These are phyloP conservation scores for Bedellia somnulentella DNA, from an alignment of 2,888 invertebrate genomes.

Conservation along the genomic window DNA sequence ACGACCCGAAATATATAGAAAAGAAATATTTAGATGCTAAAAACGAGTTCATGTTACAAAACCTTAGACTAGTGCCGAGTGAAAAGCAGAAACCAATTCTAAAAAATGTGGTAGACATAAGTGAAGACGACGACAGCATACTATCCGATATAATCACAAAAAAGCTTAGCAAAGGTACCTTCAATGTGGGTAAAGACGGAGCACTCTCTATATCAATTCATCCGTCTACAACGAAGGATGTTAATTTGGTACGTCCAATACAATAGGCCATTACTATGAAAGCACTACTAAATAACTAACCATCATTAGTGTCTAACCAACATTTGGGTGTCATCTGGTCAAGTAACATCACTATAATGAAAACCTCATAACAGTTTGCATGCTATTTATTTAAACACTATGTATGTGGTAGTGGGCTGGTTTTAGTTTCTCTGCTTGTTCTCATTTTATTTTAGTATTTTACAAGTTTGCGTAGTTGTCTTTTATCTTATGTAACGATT, in stretches of 20 bases:
- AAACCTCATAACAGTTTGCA: too few species aligned
- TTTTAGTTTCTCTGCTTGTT: too few species aligned
- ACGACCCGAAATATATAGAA: conserved; percentile 37
- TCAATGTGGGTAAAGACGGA: conserved; percentile 44
- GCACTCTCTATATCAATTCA: conserved; percentile 47
- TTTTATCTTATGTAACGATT: too few species aligned
- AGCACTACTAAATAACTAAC: too few species aligned
- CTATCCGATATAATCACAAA: conserved; percentile 32
- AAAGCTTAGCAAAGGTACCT: conserved; percentile 35
- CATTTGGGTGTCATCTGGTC: too few species aligned
- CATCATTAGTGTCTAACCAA: too few species aligned
- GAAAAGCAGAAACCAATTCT: conserved; percentile 27
- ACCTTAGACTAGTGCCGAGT: conserved; percentile 46
- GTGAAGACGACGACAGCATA: conserved; percentile 34
- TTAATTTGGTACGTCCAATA: conserved; percentile 38
- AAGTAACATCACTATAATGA: too few species aligned
- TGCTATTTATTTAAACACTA: too few species aligned
- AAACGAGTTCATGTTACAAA: conserved; percentile 51
- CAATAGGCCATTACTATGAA: too few species aligned
- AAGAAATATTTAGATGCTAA: conserved; percentile 49
- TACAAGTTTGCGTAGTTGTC: too few species aligned
- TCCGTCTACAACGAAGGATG: conserved; percentile 24
- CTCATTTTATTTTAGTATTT: too few species aligned
- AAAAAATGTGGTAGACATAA: conserved; percentile 43
- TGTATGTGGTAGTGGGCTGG: too few species aligned